Percentiles rank a stretch among this genome's conserved stretches.
These are phyloP conservation scores for Linurgus olivaceus DNA, from an alignment of 2,797 vertebrate genomes.

Conservation along the genomic window DNA sequence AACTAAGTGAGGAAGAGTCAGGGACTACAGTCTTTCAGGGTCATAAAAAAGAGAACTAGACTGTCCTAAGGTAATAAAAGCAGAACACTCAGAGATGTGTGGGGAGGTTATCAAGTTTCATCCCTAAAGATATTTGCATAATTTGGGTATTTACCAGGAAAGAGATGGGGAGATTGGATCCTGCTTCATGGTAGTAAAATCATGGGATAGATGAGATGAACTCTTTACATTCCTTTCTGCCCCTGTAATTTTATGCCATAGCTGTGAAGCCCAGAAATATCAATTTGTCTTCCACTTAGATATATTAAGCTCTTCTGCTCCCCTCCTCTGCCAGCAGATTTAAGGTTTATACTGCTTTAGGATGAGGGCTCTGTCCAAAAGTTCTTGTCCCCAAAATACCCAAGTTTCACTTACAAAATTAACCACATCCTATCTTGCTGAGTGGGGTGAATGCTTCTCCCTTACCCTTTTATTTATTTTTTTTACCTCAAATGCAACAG, in stretches of 20 bases:
- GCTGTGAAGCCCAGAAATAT: not conserved
- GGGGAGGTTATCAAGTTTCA: not conserved
- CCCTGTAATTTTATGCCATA: not conserved
- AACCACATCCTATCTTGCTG: not conserved
- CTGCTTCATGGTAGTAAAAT: not conserved
- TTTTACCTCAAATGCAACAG: not conserved
- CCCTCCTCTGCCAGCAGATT: accelerated
- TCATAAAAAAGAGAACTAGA: not conserved
- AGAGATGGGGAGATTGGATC: not conserved
- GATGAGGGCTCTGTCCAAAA: not conserved
- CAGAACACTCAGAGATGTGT: not conserved
- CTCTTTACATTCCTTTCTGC: not conserved
- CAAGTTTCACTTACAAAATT: not conserved
- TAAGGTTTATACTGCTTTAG: not conserved
- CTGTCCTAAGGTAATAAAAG: not conserved
- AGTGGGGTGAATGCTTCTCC: not conserved
- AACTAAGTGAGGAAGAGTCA: not conserved
- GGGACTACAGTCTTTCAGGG: not conserved
- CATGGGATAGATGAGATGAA: not conserved
- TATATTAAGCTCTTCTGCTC: not conserved
- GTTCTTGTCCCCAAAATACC: not conserved
- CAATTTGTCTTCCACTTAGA: not conserved
- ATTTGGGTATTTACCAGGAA: not conserved
- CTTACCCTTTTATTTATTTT: not conserved
- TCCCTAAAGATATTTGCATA: not conserved